Conservation (phyloP, 2,113 vertebrate species). For the Syngnathus floridae region DNA sequence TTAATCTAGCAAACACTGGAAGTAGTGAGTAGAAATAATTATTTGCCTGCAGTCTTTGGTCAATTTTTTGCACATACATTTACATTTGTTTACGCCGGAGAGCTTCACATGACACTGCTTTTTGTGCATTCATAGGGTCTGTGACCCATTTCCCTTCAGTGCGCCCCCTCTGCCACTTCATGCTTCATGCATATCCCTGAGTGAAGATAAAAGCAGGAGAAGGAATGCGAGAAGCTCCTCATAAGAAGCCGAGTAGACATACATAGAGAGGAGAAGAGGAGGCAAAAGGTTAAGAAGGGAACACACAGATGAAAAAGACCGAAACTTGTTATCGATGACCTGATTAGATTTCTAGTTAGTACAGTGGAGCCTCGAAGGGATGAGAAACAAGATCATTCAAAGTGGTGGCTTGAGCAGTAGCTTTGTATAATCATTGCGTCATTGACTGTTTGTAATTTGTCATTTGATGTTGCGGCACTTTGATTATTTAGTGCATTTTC, state of each 20-base stretch:
- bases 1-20: neutral
- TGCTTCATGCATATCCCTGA: conserved; percentile 36
- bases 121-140: conserved; percentile 37
- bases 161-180: conserved; percentile 19
- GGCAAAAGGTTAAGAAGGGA: conserved; percentile 3
- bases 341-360: neutral
- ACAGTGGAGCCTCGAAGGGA: neutral
- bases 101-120: conserved; percentile 22
- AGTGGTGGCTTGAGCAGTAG: too few relatives aligned
- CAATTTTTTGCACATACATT: neutral
- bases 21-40: neutral
- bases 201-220: conserved; percentile 45
- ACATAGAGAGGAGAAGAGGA: conserved; percentile 10
- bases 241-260: neutral
- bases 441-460: neutral
- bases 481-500: neutral
- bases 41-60: neutral
- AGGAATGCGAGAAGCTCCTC: conserved; percentile 31
- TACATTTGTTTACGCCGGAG: conserved; percentile 10
- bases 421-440: too few relatives aligned
- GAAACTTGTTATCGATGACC: neutral
- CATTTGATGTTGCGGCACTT: neutral
- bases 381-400: neutral
- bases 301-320: neutral
- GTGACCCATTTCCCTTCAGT: conserved; percentile 63